These are phyloP conservation scores for Melinaea menophilus DNA, from an alignment of 2,888 invertebrate genomes.

Conservation along the genomic window DNA sequence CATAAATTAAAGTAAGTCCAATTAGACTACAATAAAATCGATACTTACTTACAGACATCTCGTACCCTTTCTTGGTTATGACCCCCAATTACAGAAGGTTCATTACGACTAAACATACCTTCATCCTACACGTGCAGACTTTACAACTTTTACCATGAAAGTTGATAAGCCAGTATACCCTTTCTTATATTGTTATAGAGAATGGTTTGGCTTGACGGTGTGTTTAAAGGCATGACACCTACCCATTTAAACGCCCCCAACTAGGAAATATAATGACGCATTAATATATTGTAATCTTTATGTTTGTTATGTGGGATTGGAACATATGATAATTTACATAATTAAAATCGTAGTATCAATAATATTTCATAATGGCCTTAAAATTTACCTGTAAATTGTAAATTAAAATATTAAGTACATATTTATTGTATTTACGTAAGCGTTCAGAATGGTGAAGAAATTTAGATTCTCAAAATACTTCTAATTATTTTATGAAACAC, in stretches of 20 bases:
- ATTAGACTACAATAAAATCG: too few relatives aligned
- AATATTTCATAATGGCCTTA: background rate
- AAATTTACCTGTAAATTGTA: too few relatives aligned
- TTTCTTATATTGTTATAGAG: slow-evolving; percentile 3
- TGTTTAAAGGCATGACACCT: slow-evolving; percentile 15
- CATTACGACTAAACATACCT: slow-evolving; percentile 18
- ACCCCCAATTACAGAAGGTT: slow-evolving; percentile 23
- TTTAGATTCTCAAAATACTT: too few relatives aligned
- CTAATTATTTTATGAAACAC: too few relatives aligned
- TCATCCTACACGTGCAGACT: slow-evolving; percentile 18
- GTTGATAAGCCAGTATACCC: background rate
- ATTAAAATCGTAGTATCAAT: background rate
- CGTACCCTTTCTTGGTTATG: slow-evolving; percentile 19
- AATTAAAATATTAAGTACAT: too few relatives aligned
- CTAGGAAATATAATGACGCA: slow-evolving; percentile 24
- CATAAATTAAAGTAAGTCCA: too few relatives aligned
- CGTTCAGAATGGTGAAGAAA: too few relatives aligned
- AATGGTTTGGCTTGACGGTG: slow-evolving; percentile 5
- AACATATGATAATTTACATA: slow-evolving; percentile 21
- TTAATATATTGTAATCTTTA: slow-evolving; percentile 26
- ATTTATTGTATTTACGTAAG: too few relatives aligned
- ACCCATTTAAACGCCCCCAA: slow-evolving; percentile 26
- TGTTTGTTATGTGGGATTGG: slow-evolving; percentile 24
- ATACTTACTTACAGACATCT: background rate
- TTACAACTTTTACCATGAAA: slow-evolving; percentile 13